These are phyloP conservation scores for Clunio marinus DNA, from an alignment of 2,888 invertebrate species.

Conservation along the genomic window DNA sequence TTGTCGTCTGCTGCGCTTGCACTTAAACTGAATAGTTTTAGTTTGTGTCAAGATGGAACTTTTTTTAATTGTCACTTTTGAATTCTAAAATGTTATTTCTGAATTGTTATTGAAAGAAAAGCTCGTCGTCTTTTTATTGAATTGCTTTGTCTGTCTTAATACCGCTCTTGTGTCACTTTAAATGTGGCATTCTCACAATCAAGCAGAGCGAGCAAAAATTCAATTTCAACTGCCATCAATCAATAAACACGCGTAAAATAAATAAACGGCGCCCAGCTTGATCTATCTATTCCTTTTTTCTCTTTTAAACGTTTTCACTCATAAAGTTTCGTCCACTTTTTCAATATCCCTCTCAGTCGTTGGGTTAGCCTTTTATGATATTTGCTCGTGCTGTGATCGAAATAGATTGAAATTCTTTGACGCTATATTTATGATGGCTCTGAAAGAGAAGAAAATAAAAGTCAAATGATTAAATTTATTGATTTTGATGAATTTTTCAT, in stretches of 20 bases:
- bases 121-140: no score
- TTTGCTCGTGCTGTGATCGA: neutral
- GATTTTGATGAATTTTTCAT: neutral
- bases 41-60: conserved; percentile 2
- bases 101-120: no score
- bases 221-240: neutral
- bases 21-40: neutral
- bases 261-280: neutral
- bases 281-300: neutral
- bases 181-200: neutral
- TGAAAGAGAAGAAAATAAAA: neutral
- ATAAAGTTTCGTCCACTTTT: neutral
- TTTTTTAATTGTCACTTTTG: neutral
- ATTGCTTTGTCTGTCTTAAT: no score
- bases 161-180: neutral
- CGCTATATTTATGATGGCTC: neutral
- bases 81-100: no score
- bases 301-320: neutral
- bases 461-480: neutral
- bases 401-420: neutral
- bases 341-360: neutral
- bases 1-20: no score
- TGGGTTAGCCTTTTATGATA: neutral
- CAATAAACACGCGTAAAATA: neutral
- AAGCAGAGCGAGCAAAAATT: neutral